phyloP scores from a whole-genome alignment of 1,140 invertebrate genomes.

The Scylla paramamosain region DNA sequence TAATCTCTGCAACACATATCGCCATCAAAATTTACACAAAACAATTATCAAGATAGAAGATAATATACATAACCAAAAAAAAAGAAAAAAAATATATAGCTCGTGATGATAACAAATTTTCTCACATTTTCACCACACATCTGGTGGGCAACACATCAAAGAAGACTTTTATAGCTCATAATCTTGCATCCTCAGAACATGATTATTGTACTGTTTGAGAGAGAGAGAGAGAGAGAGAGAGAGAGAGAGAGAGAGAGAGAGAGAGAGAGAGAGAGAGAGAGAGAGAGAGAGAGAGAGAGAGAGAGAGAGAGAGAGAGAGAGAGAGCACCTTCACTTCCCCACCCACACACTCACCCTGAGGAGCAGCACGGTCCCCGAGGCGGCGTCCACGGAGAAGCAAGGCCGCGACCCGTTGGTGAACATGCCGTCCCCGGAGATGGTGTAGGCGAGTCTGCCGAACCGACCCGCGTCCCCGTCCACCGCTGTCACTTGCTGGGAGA shows the following conservation, averaged over 20 bases:
- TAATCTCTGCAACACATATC: no score
- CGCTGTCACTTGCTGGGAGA: background rate
- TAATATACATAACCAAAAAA: no score
- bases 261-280: background rate
- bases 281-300: slow-evolving; percentile 42
- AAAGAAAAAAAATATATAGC: no score
- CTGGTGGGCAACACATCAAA: no score
- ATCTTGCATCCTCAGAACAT: no score
- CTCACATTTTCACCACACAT: no score
- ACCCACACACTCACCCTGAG: slow-evolving; percentile 52
- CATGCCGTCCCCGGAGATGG: slow-evolving; percentile 42
- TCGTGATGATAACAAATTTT: no score
- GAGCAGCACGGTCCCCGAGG: slow-evolving; percentile 30
- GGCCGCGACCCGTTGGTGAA: slow-evolving; percentile 31
- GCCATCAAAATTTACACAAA: no score
- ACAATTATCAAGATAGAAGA: no score
- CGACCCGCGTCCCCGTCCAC: slow-evolving; percentile 47
- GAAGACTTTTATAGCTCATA: no score
- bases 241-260: background rate
- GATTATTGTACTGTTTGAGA: no score
- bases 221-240: no score
- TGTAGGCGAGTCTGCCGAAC: slow-evolving; percentile 34
- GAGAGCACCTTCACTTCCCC: background rate
- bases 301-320: slow-evolving; percentile 41
- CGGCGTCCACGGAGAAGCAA: slow-evolving; percentile 39